phyloP scores from a whole-genome alignment of 1,140 invertebrate species.

The Pseudomyrmex sp. region DNA sequence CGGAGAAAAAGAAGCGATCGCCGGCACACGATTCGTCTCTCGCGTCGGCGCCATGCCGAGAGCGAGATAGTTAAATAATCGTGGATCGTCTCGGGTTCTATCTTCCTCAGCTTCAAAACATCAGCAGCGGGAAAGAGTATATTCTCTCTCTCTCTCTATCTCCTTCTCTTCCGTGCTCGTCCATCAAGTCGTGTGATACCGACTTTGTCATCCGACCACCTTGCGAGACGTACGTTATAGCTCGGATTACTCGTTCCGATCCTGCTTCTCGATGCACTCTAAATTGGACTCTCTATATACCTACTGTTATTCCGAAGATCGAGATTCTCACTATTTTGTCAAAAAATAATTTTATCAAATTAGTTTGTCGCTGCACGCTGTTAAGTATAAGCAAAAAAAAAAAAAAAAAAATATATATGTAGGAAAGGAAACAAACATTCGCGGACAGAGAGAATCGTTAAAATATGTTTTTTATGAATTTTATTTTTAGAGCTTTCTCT shows the following conservation, averaged over 20 bases:
- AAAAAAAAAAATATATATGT: too few relatives aligned
- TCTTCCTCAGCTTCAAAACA: not conserved
- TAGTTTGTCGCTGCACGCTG: too few relatives aligned
- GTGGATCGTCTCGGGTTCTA: constrained; percentile 1
- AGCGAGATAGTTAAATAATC: constrained; percentile 35
- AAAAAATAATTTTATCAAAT: too few relatives aligned
- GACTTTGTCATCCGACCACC: constrained; percentile 35
- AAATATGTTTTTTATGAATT: too few relatives aligned
- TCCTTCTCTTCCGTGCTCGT: not conserved
- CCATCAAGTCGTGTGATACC: not conserved
- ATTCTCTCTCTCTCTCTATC: not conserved
- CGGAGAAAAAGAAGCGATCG: not conserved
- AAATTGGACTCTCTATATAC: too few relatives aligned
- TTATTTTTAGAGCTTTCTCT: too few relatives aligned
- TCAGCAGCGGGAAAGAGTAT: not conserved
- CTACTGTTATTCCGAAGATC: too few relatives aligned
- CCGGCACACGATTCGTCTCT: not conserved
- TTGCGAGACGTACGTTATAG: constrained; percentile 18
- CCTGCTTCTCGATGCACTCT: too few relatives aligned
- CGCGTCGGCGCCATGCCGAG: not conserved
- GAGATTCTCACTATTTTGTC: too few relatives aligned
- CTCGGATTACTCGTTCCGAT: constrained; percentile 22
- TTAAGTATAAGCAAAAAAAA: too few relatives aligned
- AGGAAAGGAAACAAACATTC: too few relatives aligned
- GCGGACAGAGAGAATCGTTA: too few relatives aligned